Base-by-base conservation (phyloP, 2,113 vertebrate species). In the Strix aluco region DNA sequence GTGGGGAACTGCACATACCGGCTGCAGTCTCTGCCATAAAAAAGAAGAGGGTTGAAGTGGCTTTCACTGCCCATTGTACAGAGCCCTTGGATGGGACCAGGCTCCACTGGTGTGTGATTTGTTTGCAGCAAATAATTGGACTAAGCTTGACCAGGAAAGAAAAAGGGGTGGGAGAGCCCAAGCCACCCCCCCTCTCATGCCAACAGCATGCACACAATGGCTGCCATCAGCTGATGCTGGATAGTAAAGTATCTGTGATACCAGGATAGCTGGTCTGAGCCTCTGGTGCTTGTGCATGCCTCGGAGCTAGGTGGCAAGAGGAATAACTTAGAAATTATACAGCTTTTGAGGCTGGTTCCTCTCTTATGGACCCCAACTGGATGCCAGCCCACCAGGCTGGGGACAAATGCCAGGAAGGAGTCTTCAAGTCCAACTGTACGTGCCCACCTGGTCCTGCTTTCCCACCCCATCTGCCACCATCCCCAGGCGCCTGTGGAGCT, bases 391-490 rank as follows among this genome's bases (percentile, higher is more conserved):
- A 36, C 19, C 66, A 29, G 29, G 26, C 8, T 69, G 38, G 40
- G 47, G 46, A 38, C 9, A n/a, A 51, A 21, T 1, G 1, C 19
- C 1, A 1, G 44, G 34, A 80, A 65, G 25, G 34, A 73, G 34
- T 47, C n/a, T 47, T 61, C 1, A 2, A 22, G 13, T 11, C 46
- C 2, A 1, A 4, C 20, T 13, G 25, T 12, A 7, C 0, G 11
- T 38, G 13, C 36, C 57, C 46, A 49, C 27, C 32, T 70, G 69
- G 27, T 36, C 25, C 57, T 51, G 40, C 40, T 73, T 52, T 62
- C 36, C 78, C 26, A 58, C 16, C 44, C 74, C 55, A 13, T 4
- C 44, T 0, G 0, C 65, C 85, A 16, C 59, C 13, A 2, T 74
- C 84, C 55, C 70, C 70, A 27, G 44, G 66, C 69, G 44, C 19